Base-by-base conservation (phyloP, 2,888 invertebrate genomes). In the Ischnus inquisitorius region DNA sequence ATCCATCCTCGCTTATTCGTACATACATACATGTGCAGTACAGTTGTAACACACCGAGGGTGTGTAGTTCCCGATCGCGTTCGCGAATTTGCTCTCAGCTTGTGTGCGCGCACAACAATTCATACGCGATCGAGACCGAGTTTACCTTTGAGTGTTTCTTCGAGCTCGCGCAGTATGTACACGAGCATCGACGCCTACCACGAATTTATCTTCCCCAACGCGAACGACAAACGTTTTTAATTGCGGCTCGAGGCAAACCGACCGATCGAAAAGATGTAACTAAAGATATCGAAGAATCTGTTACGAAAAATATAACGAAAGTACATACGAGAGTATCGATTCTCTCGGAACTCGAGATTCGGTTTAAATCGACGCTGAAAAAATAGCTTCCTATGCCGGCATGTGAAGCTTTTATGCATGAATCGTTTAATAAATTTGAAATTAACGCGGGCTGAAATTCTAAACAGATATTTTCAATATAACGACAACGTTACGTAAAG, bases 161-260 rank as follows among this genome's bases (percentile, higher is more conserved):
- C 65, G 41, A 25, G 22, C 67, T 25, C 41, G 22, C 64, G 62
- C n/a, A n/a, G n/a, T 43, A 54, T 71, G 48, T 64, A 19, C 41
- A 41, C 19, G 28, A 4, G 25, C 28, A 57, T 46, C 51, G 71
- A 77, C 75, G 77, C 78, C 85, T 68, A 64, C 83, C 88, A 87
- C 89, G 88, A 90, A 90, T 90, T 90, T 90, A 90, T 90, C 86
- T 88, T 83, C 86, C 80, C 74, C 85, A 88, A 88, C 88, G 88
- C n/a, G 85, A 90, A 90, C 90, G 88, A 90, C 89, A 90, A 90
- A 90, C 90, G 88, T 86, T 90, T 90, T 90, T 90, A 90, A 90
- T 90, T 90, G 90, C 89, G 84, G 90, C 90, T 89, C 69, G 85
- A 80, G 90, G 90, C 90, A 77, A 86, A 41, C 19, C 57, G 43